A percentile compares a stretch with the other conserved stretches of the same genome.
Conservation (phyloP, 2,113 vertebrate species). For the Hydrochoerus hydrochaeris region DNA sequence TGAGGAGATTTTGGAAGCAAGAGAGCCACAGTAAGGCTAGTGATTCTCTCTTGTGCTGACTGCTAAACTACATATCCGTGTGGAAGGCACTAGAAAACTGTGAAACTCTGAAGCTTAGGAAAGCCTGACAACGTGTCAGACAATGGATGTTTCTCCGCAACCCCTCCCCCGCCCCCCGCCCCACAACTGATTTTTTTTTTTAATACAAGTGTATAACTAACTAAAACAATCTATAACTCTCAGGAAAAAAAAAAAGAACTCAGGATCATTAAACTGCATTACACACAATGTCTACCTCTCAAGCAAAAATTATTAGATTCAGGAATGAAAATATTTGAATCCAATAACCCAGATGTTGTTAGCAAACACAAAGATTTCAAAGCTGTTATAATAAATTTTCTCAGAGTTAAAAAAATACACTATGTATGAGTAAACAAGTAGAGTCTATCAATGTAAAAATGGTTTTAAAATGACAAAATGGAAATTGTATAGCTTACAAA, state of each 20-base stretch:
- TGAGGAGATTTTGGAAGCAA: constrained; percentile 7
- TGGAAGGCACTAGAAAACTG: not conserved
- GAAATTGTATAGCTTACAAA: not conserved
- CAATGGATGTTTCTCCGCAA: not conserved
- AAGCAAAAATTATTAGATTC: not conserved
- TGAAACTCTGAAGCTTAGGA: constrained; percentile 13
- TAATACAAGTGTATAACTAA: not conserved
- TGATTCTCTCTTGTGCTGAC: not conserved
- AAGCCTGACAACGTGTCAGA: not conserved
- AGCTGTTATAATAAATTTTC: not conserved
- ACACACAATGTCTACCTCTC: not conserved
- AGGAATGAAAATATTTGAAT: not conserved
- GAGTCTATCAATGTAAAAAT: not conserved
- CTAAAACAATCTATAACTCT: not conserved
- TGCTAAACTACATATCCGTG: not conserved
- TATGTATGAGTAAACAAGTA: not conserved
- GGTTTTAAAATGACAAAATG: not conserved
- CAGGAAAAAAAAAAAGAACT: too few species aligned
- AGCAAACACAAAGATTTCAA: not conserved
- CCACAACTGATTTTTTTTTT: not conserved
- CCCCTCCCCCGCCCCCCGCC: too few species aligned
- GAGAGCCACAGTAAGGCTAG: not conserved
- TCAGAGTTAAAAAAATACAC: constrained; percentile 21
- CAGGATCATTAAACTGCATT: not conserved
- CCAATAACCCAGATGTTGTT: not conserved